These are phyloP conservation scores for Apostichopus californicus DNA, from an alignment of 35 echinoderm and acorn worm species.

Conservation along the genomic window DNA sequence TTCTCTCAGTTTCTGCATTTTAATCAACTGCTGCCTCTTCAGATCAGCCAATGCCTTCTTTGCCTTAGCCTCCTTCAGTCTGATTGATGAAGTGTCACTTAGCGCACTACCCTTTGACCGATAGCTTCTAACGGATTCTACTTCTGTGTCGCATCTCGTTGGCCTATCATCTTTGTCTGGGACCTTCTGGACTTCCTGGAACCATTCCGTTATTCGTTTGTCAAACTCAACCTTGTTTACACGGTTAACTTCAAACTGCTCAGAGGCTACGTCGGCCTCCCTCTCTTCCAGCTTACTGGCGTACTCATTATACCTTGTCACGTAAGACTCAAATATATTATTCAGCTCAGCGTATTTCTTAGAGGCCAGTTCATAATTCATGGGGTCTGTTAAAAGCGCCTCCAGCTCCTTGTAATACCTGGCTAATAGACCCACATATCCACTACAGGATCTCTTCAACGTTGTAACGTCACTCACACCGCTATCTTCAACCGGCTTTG, in stretches of 20 bases:
- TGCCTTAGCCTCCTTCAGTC: conserved; percentile 12
- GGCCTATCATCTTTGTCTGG: neutral
- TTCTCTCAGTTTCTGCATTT: neutral
- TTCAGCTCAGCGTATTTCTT: no score
- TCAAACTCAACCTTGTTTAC: conserved; percentile 16
- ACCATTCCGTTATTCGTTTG: neutral
- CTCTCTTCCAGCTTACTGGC: neutral
- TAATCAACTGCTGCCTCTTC: neutral
- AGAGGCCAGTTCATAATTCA: no score
- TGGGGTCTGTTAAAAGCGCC: no score
- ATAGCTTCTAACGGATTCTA: neutral
- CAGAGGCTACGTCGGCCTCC: neutral
- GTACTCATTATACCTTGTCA: no score
- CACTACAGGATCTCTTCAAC: no score
- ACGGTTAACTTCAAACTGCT: neutral
- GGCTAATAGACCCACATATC: no score
- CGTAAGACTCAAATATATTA: no score
- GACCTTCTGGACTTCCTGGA: no score
- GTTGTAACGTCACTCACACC: no score
- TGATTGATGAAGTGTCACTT: neutral
- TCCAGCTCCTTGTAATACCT: no score
- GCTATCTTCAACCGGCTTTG: no score
- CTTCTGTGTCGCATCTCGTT: neutral
- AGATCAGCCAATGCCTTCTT: conserved; percentile 6
- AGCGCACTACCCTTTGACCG: neutral